Conservation (phyloP, 2,888 invertebrate genomes). For the Parnassius smintheus region DNA sequence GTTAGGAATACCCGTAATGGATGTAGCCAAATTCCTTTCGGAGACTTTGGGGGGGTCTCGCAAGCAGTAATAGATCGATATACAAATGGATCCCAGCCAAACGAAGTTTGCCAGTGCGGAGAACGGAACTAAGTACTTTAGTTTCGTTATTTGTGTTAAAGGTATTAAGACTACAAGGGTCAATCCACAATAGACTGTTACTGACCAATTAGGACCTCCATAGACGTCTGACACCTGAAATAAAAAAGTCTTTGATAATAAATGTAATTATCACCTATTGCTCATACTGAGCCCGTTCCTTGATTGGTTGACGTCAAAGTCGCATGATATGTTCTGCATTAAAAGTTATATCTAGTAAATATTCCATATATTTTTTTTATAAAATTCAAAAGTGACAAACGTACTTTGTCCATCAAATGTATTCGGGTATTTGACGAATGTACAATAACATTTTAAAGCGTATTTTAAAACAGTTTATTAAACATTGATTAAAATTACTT, state of each 20-base stretch:
- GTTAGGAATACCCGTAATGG: constrained; percentile 85
- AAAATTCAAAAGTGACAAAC: no score
- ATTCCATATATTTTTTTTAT: no score
- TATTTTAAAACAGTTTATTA: no score
- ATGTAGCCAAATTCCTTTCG: constrained; percentile 69
- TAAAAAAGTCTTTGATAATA: background rate
- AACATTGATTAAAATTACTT: no score
- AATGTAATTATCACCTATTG: no score
- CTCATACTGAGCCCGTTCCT: no score
- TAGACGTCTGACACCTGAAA: constrained; percentile 78
- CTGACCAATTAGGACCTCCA: constrained; percentile 76
- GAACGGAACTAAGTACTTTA: constrained; percentile 93
- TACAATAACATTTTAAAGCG: no score
- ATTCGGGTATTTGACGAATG: no score
- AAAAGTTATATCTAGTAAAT: no score
- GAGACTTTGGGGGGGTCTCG: constrained; percentile 66
- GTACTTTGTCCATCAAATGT: no score
- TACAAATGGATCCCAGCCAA: constrained; percentile 88
- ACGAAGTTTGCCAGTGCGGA: constrained; percentile 93
- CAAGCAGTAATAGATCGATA: constrained; percentile 92
- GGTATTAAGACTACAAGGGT: constrained; percentile 85
- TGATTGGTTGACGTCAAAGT: no score
- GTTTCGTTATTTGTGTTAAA: constrained; percentile 87
- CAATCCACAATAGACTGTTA: constrained; percentile 84
- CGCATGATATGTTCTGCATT: no score